These are phyloP conservation scores for Octodonta nipae DNA, from an alignment of 2,888 invertebrate species.

Conservation along the genomic window DNA sequence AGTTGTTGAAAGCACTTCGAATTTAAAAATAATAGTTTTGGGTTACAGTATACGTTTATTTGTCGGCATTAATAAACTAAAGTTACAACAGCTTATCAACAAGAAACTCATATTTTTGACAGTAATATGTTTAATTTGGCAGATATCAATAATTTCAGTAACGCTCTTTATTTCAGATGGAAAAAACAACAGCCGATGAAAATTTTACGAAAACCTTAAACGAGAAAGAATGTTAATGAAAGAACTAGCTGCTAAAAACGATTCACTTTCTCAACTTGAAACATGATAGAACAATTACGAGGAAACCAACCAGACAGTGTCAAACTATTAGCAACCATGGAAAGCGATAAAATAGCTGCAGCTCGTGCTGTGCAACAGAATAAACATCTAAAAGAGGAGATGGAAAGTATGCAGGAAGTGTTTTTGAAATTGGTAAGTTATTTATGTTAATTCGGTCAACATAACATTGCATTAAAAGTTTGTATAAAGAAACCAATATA, in stretches of 20 bases:
- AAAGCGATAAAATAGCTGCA: constrained; percentile 88
- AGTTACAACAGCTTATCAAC: too few species aligned
- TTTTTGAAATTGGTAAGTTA: constrained; percentile 69
- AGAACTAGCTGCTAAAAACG: constrained; percentile 36
- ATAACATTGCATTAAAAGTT: too few species aligned
- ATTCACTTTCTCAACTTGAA: constrained; percentile 42
- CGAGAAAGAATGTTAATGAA: constrained; percentile 38
- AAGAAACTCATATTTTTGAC: too few species aligned
- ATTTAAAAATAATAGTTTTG: too few species aligned
- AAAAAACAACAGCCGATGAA: constrained; percentile 37
- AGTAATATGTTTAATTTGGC: too few species aligned
- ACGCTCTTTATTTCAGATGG: constrained; percentile 25
- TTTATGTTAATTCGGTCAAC: too few species aligned
- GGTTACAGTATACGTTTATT: too few species aligned
- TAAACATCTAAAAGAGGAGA: constrained; percentile 71
- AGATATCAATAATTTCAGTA: too few species aligned
- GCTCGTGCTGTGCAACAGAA: constrained; percentile 88
- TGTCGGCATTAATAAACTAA: too few species aligned
- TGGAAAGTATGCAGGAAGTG: constrained; percentile 72
- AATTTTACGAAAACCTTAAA: constrained; percentile 33
- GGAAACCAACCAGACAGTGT: constrained; percentile 44
- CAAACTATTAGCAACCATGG: constrained; percentile 69
- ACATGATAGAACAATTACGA: constrained; percentile 32
- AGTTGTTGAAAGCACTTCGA: too few species aligned
- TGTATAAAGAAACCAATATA: too few species aligned